These are phyloP conservation scores for Halcyon senegalensis DNA, from an alignment of 2,113 vertebrate species.

Conservation along the genomic window DNA sequence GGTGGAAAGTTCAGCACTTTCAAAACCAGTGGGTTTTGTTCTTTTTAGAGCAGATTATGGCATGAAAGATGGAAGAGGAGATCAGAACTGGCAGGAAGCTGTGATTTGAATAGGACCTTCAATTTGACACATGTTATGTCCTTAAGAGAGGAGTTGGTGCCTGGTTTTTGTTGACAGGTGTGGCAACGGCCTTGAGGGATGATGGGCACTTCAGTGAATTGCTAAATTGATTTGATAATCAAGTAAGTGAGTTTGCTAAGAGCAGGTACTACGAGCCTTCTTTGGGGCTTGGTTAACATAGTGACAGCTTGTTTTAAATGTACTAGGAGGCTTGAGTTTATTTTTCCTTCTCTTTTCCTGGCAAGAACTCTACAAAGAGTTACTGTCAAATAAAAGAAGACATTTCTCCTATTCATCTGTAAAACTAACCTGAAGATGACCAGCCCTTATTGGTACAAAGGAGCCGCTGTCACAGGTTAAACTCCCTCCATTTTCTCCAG, in stretches of 20 bases:
- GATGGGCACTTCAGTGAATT: conserved; percentile 58
- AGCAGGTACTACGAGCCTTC: conserved; percentile 22
- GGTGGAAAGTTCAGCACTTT: conserved; percentile 30
- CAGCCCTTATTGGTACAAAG: not conserved
- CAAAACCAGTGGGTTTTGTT: conserved; percentile 43
- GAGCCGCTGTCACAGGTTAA: not conserved
- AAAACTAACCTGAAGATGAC: not conserved
- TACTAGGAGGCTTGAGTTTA: not conserved
- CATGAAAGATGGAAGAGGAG: conserved; percentile 48
- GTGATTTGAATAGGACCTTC: conserved; percentile 73
- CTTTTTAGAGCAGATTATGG: conserved; percentile 66
- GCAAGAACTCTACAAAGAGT: not conserved
- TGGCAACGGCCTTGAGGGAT: conserved; percentile 44
- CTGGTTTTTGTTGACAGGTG: conserved; percentile 66
- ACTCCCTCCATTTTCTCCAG: not conserved
- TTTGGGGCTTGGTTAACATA: conserved; percentile 50
- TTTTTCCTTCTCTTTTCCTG: not conserved
- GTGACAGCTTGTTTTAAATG: conserved; percentile 56
- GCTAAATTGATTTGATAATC: conserved; percentile 69
- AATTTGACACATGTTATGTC: conserved; percentile 66
- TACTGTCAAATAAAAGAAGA: not conserved
- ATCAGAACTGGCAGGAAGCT: conserved; percentile 67
- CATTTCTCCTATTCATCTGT: not conserved
- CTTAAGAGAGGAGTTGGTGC: conserved; percentile 36
- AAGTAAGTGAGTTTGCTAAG: conserved; percentile 69